These are phyloP conservation scores for Latrodectus hesperus DNA, from an alignment of 2,888 invertebrate species.

Conservation along the genomic window DNA sequence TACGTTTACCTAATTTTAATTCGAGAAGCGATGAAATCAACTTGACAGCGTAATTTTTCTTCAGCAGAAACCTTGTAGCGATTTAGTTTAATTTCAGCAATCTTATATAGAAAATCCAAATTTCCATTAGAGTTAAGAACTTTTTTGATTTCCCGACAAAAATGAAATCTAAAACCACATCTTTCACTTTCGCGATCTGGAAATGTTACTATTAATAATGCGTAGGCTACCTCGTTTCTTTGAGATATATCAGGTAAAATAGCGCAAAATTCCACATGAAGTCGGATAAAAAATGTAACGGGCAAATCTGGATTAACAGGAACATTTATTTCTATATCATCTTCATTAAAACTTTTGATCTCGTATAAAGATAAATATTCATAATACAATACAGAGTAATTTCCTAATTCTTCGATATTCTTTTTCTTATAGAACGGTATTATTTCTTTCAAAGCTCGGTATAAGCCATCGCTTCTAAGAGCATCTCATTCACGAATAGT, in stretches of 20 bases:
- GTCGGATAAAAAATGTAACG: conserved; percentile 36
- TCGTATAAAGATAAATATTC: conserved; percentile 41
- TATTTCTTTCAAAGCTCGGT: conserved; percentile 23
- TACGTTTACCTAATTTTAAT: conserved; percentile 41
- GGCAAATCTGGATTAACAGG: conserved; percentile 24
- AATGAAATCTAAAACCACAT: conserved; percentile 31
- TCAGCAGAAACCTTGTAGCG: conserved; percentile 28
- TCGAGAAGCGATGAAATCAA: conserved; percentile 21
- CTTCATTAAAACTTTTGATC: conserved; percentile 36
- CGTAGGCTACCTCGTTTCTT: conserved; percentile 5
- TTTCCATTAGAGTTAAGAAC: conserved; percentile 12
- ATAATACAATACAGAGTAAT: conserved; percentile 22
- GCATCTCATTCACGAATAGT: conserved; percentile 33
- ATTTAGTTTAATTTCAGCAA: conserved; percentile 8
- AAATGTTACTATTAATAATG: conserved; percentile 31
- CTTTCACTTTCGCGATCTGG: conserved; percentile 18
- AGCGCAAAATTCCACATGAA: conserved; percentile 28
- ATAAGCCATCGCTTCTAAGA: conserved; percentile 26
- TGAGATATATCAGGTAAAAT: conserved; percentile 29
- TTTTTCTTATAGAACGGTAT: conserved; percentile 35
- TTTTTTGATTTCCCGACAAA: conserved; percentile 16
- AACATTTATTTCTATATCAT: conserved; percentile 55
- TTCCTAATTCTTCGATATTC: conserved; percentile 30
- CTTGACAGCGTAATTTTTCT: conserved; percentile 24
- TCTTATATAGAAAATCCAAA: conserved; percentile 25